These are phyloP conservation scores for Cyphomyrmex costatus DNA, from an alignment of 1,140 invertebrate genomes.

Conservation along the genomic window DNA sequence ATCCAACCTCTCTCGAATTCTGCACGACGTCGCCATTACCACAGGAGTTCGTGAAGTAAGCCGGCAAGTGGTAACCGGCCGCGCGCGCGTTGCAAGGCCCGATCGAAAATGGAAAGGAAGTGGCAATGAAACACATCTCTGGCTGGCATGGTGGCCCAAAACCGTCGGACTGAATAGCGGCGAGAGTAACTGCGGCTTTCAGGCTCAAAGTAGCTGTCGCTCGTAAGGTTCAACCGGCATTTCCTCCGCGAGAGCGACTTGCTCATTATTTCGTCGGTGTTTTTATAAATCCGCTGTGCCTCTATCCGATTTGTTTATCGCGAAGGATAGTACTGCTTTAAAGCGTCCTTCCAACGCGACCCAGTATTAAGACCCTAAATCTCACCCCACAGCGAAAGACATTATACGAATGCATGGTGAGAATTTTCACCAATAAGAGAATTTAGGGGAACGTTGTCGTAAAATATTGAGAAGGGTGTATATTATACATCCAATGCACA, in stretches of 20 bases:
- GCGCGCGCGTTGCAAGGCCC: slow-evolving; percentile 2
- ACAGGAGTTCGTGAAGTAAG: slow-evolving; percentile 42
- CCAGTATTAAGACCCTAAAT: slow-evolving; percentile 40
- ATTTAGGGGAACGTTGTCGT: neutral
- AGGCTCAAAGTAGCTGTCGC: slow-evolving; percentile 51
- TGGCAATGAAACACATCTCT: slow-evolving; percentile 39
- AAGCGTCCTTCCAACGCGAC: neutral
- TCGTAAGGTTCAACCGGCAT: slow-evolving; percentile 36
- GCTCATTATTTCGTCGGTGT: slow-evolving; percentile 60
- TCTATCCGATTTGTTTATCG: slow-evolving; percentile 35
- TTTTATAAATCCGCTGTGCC: slow-evolving; percentile 23
- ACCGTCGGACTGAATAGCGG: slow-evolving; percentile 38
- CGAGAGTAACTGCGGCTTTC: slow-evolving; percentile 62
- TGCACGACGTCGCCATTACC: slow-evolving; percentile 41
- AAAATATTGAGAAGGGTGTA: neutral
- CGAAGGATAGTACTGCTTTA: slow-evolving; percentile 5
- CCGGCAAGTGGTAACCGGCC: slow-evolving; percentile 23
- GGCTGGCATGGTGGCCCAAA: slow-evolving; percentile 24
- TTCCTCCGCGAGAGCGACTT: neutral
- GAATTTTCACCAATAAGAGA: neutral
- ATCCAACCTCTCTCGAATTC: slow-evolving; percentile 54
- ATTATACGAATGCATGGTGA: neutral
- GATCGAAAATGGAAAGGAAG: slow-evolving; percentile 53
- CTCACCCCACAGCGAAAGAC: neutral
- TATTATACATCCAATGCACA: too few relatives aligned